Evolutionary conservation across 2,888 invertebrate genomes (phyloP), one percentile per base, ranked within the genome.

Genomic region (Megaustenia siamemsis): DNA sequence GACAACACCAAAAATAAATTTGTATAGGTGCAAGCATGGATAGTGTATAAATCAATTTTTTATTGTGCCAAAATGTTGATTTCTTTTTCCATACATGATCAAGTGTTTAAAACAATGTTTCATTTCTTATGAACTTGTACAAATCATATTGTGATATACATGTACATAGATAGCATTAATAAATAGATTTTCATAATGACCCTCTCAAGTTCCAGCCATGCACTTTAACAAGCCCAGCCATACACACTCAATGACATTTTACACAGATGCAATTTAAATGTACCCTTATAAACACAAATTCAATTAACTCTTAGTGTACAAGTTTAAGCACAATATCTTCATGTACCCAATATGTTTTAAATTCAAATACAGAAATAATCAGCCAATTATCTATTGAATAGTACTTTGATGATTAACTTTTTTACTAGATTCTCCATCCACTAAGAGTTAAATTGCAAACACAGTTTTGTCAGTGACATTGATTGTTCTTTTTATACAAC

Each of bases 91-190:
- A 69, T 10, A 69, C 24, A 38, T 21, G 40, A 21, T 40, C 8
- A 69, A 3, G 24, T 40, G 69, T 73, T 45, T 73, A 18, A 73
- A 73, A 73, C 49, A 32, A 3, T 12, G 28, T 71, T 73, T 73
- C 35, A 73, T 73, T 73, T 35, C 32, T 73, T 73, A 73, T 49
- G 32, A 73, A 45, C 45, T 73, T 45, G 28, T 73, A 73, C 49
- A 73, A 73, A 49, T 28, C 73, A 73, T 73, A 24, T 45, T 73
- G 49, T 73, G 32, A 49, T 49, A 45, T 45, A 45, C 49, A 49
- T 69, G 69, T 32, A 73, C 73, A 49, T 32, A 18, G 32, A 49
- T 35, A 49, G 28, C 18, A 73, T 49, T 24, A 73, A 73, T 73
- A 73, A 73, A 73, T 73, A 73, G 49, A 18, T 49, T 28, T 45